Evolutionary conservation across 2,888 invertebrate species (phyloP).

Genomic region (Hirtodrosophila alboralis): DNA sequence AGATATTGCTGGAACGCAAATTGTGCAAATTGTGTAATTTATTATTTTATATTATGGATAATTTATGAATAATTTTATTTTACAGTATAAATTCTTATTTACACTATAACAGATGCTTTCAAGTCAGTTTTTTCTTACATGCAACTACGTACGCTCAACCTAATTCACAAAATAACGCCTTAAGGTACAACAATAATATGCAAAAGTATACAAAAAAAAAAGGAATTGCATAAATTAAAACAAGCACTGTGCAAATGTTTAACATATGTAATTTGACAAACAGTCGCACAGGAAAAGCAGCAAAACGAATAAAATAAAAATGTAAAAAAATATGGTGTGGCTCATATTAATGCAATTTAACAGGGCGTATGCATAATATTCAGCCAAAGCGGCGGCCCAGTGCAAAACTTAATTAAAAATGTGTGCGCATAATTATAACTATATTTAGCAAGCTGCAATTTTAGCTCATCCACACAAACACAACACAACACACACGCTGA

Average conservation of each 20-base stretch:
- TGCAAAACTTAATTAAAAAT: constrained; percentile 78
- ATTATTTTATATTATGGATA: too few relatives aligned
- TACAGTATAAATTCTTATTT: too few relatives aligned
- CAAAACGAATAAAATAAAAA: constrained; percentile 3
- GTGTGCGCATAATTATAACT: constrained; percentile 79
- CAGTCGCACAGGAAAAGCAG: constrained; percentile 13
- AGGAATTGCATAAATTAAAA: constrained; percentile 53
- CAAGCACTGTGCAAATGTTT: constrained; percentile 54
- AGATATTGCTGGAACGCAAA: too few relatives aligned
- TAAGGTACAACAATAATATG: constrained; percentile 18
- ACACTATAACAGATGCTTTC: too few relatives aligned
- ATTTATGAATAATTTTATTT: too few relatives aligned
- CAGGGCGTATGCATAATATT: constrained; percentile 76
- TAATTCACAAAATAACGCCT: constrained; percentile 28
- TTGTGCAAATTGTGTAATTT: too few relatives aligned
- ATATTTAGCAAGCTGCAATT: constrained; percentile 69
- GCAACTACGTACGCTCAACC: constrained; percentile 20
- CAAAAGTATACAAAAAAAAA: constrained; percentile 24
- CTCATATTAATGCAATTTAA: constrained; percentile 74
- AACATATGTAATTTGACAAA: constrained; percentile 69
- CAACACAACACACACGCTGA: constrained; percentile 16
- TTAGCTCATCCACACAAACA: constrained; percentile 28
- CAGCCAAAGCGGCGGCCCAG: constrained; percentile 57
- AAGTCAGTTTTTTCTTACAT: too few relatives aligned
- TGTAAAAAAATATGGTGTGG: constrained; percentile 21